Evolutionary conservation across 1,140 invertebrate species (phyloP).

Genomic region (Goniozus legneri): DNA sequence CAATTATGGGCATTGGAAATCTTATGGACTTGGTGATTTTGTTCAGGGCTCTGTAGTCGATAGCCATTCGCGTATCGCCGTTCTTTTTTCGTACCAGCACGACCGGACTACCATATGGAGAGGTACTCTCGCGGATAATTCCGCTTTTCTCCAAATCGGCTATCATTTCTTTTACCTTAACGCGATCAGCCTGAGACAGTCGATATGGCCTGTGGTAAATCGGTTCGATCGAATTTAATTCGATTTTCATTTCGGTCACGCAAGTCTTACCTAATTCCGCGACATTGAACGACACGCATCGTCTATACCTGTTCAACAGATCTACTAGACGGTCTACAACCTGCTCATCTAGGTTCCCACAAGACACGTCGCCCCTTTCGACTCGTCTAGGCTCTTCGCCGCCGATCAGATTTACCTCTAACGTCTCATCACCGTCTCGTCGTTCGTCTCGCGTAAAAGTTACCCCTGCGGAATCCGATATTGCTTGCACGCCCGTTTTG

Average conservation of each 20-base stretch:
- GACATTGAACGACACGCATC: slow-evolving; percentile 1
- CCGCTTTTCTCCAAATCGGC: slow-evolving; percentile 14
- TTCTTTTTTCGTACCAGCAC: slow-evolving; percentile 34
- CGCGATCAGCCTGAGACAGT: background rate
- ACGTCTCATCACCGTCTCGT: background rate
- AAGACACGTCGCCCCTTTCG: slow-evolving; percentile 18
- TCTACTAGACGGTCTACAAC: slow-evolving; percentile 29
- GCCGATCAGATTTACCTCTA: slow-evolving; percentile 9
- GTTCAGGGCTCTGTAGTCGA: slow-evolving; percentile 52
- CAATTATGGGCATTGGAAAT: slow-evolving; percentile 29
- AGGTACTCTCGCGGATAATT: slow-evolving; percentile 25
- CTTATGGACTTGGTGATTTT: slow-evolving; percentile 22
- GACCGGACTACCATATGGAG: slow-evolving; percentile 30
- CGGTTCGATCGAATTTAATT: background rate
- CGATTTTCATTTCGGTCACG: slow-evolving; percentile 2
- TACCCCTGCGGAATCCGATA: slow-evolving; percentile 1
- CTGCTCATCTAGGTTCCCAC: slow-evolving; percentile 29
- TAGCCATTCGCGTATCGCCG: slow-evolving; percentile 28
- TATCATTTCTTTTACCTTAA: slow-evolving; percentile 1
- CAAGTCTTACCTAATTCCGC: slow-evolving; percentile 2
- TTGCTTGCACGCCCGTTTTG: slow-evolving; percentile 6
- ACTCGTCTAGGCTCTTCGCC: slow-evolving; percentile 14
- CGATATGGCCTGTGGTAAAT: background rate
- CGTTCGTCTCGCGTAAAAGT: background rate
- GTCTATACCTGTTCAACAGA: slow-evolving; percentile 29